Evolutionary conservation across 2,113 vertebrate species (phyloP).

Genomic region (Cynopterus brachyotis): DNA sequence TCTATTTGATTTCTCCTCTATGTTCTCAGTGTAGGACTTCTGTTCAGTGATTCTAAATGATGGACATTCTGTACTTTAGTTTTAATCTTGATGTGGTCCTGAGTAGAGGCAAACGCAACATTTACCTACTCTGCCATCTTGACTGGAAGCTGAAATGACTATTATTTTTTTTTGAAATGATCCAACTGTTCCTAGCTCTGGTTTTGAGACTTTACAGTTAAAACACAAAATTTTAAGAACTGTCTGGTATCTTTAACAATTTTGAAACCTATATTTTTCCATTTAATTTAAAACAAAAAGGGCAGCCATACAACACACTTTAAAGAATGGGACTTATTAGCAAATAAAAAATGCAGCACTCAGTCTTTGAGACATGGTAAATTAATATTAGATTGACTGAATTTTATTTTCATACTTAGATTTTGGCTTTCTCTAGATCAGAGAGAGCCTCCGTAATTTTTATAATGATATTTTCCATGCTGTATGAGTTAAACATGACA

Average conservation of each 20-base stretch:
- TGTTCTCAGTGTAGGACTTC: too few species aligned
- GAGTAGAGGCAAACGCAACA: too few species aligned
- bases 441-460: conserved; percentile 4
- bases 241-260: background rate
- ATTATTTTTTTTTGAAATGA: background rate
- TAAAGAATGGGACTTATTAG: background rate
- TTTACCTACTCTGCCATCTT: too few species aligned
- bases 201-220: background rate
- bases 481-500: background rate
- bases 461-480: background rate
- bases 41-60: too few species aligned
- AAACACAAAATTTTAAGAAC: background rate
- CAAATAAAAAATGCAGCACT: conserved; percentile 13
- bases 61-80: too few species aligned
- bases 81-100: too few species aligned
- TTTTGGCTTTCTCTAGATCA: background rate
- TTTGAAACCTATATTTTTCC: conserved; percentile 40
- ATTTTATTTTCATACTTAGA: conserved; percentile 31
- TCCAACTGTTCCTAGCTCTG: conserved; percentile 15
- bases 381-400: background rate
- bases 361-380: background rate
- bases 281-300: conserved; percentile 41
- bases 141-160: background rate
- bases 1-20: too few species aligned
- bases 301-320: background rate